A percentile compares a stretch with the other conserved stretches of the same genome.
These are phyloP conservation scores for Sorex maritimensis DNA, from an alignment of 2,797 vertebrate genomes.

Conservation along the genomic window DNA sequence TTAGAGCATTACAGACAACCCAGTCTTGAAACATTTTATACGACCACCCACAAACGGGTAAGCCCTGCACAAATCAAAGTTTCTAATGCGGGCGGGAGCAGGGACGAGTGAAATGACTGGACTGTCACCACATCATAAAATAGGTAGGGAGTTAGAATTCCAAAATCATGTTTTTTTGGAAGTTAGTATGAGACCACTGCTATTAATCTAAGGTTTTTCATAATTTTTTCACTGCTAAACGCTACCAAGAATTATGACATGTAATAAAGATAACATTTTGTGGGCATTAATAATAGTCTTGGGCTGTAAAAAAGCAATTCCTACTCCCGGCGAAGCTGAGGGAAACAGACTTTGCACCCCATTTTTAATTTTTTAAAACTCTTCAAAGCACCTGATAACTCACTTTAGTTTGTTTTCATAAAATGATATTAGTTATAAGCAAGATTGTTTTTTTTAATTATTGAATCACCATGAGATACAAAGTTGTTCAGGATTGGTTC, in stretches of 20 bases:
- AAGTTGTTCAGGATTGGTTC: too few species aligned
- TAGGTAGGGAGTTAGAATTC: slow-evolving; percentile 1
- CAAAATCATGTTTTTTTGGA: slow-evolving; percentile 32
- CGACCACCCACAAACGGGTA: slow-evolving; percentile 20
- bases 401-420: slow-evolving; percentile 37
- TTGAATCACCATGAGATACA: too few species aligned
- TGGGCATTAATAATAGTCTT: slow-evolving; percentile 62
- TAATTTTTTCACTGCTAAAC: slow-evolving; percentile 51
- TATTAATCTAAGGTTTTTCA: slow-evolving; percentile 70
- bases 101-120: not conserved
- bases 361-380: slow-evolving; percentile 27
- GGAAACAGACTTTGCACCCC: slow-evolving; percentile 30
- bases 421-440: not conserved
- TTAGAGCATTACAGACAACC: not conserved
- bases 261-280: slow-evolving; percentile 45
- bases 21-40: not conserved
- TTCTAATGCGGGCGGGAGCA: slow-evolving; percentile 6
- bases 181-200: slow-evolving; percentile 53
- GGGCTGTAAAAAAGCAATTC: not conserved
- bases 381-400: slow-evolving; percentile 57
- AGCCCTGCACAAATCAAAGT: not conserved
- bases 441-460: not conserved
- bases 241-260: slow-evolving; percentile 55
- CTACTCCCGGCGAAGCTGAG: slow-evolving; percentile 9
- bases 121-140: slow-evolving; percentile 33